Base-by-base conservation (phyloP, 2,797 vertebrate genomes). In the Lateolabrax maculatus region DNA sequence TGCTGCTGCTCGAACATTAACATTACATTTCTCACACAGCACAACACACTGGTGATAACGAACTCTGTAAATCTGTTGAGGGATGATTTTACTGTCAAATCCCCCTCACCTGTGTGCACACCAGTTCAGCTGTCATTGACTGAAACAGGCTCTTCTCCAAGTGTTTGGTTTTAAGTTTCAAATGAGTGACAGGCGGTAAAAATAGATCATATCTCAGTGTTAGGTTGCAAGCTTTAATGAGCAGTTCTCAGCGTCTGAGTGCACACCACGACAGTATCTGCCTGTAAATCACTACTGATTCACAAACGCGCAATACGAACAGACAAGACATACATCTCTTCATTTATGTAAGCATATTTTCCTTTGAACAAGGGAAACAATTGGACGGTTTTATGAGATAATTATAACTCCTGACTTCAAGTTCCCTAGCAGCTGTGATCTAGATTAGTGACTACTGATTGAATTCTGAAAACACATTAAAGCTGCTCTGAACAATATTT, bases 121-220 rank as follows among this genome's bases (percentile, higher is more conserved):
- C 52, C 44, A 71, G 62, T 43, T 78, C 34, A 66, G 67, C 67
- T 53, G 41, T 60, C 31, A 74, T 16, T 21, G 57, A 41, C 57
- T 67, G 19, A 80, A 79, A 75, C 31, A 37, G 39, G 23, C 56
- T 67, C 31, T 46, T 56, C 49, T 43, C 51, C 49, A 69, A 68
- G 48, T 34, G 53, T 80, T 81, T 74, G 39, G 70, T 81, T 71
- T 77, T 18, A 61, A 18, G 46, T 72, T 86, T 60, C 62, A 75
- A 79, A 70, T 84, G 71, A 90, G 73, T 74, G 77, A 83, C 52
- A 71, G 62, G 61, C 9, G 43, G 46, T 57, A 85, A 86, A 79
- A 83, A 76, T 52, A 71, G 72, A 73, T 73, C 3, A 7, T 61
- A 53, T 78, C 76, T 66, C 56, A 27, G 63, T 58, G n/a, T 43